These are phyloP conservation scores for Tauraco hartlaubi DNA, from an alignment of 2,797 vertebrate genomes.

Conservation along the genomic window DNA sequence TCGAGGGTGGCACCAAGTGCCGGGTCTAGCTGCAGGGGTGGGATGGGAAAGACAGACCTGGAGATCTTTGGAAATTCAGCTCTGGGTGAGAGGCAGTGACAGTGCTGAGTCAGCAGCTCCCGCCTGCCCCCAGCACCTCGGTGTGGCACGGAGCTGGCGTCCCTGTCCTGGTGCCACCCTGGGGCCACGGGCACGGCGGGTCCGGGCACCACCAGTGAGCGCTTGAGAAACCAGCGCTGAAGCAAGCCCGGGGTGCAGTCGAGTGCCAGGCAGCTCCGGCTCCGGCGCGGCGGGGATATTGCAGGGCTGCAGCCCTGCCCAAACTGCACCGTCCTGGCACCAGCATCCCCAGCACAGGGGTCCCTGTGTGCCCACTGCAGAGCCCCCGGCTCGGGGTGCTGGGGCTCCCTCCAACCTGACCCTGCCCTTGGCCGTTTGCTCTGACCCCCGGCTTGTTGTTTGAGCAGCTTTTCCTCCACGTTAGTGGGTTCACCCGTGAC, in stretches of 20 bases:
- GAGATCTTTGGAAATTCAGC: not conserved
- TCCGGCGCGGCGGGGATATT: rapidly evolving
- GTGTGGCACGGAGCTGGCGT: rapidly evolving
- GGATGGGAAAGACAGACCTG: not conserved
- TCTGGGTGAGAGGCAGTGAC: not conserved
- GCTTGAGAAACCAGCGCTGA: not conserved
- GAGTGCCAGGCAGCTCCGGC: not conserved
- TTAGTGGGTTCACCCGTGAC: not conserved
- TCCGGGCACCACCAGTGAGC: rapidly evolving
- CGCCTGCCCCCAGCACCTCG: rapidly evolving
- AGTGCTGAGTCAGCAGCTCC: constrained; percentile 1
- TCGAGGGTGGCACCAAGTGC: rapidly evolving
- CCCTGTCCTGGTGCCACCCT: not conserved
- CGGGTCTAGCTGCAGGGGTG: not conserved
- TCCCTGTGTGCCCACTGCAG: rapidly evolving
- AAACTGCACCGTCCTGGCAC: not conserved
- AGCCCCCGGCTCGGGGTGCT: rapidly evolving
- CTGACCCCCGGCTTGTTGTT: rapidly evolving
- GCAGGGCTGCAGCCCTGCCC: not conserved
- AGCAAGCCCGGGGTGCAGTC: not conserved
- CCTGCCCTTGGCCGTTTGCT: rapidly evolving
- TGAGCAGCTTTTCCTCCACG: not conserved
- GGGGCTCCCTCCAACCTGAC: not conserved
- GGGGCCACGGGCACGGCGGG: not conserved
- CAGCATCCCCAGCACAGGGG: rapidly evolving